Percentiles rank a stretch among this genome's conserved stretches.
Conservation (phyloP, 1,140 invertebrate genomes). For the Tribolium castaneum region DNA sequence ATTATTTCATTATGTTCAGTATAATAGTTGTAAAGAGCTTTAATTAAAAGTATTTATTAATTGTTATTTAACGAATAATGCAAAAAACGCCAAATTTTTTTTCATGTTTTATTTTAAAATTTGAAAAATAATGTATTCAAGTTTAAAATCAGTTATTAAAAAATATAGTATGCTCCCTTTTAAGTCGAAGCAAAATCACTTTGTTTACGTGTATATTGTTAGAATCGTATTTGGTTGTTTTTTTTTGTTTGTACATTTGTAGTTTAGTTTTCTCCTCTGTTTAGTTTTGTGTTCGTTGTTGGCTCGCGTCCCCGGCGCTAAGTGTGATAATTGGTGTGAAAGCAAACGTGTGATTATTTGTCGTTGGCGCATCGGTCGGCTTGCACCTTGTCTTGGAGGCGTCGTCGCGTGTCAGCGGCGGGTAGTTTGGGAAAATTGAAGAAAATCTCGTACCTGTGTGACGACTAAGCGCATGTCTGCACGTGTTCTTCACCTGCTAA, state of each 20-base stretch:
- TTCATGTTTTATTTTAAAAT: too few relatives aligned
- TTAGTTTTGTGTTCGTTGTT: not conserved
- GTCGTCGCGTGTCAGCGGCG: not conserved
- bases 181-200: too few relatives aligned
- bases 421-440: not conserved
- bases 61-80: too few relatives aligned
- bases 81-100: too few relatives aligned
- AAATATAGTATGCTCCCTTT: too few relatives aligned
- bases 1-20: too few relatives aligned
- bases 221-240: too few relatives aligned
- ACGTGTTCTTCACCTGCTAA: conserved; percentile 36
- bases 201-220: too few relatives aligned
- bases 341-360: not conserved
- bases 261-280: not conserved
- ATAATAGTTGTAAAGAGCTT: too few relatives aligned
- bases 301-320: not conserved
- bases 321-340: not conserved
- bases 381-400: not conserved
- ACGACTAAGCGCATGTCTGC: conserved; percentile 34
- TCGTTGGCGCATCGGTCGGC: not conserved
- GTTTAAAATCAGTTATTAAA: too few relatives aligned
- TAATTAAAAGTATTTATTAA: too few relatives aligned
- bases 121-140: too few relatives aligned
- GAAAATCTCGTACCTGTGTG: conserved; percentile 27
- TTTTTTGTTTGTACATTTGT: not conserved